phyloP scores from a whole-genome alignment of 2,888 invertebrate genomes.

The Baccha elongata region DNA sequence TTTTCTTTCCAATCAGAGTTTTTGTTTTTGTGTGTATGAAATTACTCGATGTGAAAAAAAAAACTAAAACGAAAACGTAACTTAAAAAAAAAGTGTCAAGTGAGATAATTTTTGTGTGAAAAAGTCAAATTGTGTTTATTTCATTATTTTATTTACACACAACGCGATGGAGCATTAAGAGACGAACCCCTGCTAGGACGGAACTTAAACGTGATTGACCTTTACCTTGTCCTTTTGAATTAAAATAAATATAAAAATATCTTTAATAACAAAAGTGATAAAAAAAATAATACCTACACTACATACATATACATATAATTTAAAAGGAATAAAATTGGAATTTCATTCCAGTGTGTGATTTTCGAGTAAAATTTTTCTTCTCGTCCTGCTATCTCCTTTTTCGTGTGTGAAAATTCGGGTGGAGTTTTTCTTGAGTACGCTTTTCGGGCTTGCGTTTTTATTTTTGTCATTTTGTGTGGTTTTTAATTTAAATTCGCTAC shows the following conservation, averaged over 20 bases:
- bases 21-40: not conserved
- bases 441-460: conserved; percentile 30
- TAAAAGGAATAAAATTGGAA: not conserved
- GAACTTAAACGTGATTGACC: conserved; percentile 56
- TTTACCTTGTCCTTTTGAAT: conserved; percentile 59
- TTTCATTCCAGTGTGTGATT: conserved; percentile 59
- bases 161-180: conserved; percentile 23
- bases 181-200: conserved; percentile 63
- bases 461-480: not conserved
- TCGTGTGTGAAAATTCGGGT: conserved; percentile 69
- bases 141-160: conserved; percentile 58
- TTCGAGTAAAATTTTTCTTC: conserved; percentile 53
- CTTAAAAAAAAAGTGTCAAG: conserved; percentile 33
- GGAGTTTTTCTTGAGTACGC: conserved; percentile 59
- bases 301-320: no score
- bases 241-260: not conserved
- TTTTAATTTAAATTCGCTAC: conserved; percentile 30
- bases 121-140: conserved; percentile 57
- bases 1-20: conserved; percentile 21
- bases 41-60: conserved; percentile 2
- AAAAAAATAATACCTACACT: not conserved
- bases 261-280: conserved; percentile 1
- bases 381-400: conserved; percentile 14
- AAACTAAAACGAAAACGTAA: conserved; percentile 4
- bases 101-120: conserved; percentile 37